Conservation (phyloP, 1,140 invertebrate genomes). For the Lucilia cuprina region DNA sequence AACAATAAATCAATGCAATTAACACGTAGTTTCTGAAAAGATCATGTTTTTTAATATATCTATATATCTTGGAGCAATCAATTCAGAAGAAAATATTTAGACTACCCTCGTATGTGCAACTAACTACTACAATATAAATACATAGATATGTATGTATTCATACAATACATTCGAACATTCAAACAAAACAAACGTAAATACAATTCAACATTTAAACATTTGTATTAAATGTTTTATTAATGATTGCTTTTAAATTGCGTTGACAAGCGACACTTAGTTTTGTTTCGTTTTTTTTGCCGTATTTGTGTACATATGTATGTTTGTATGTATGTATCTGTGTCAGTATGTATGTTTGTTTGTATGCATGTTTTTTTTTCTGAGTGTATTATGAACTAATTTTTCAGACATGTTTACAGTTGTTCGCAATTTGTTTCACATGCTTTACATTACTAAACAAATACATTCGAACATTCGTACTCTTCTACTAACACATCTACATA, state of each 20-base stretch:
- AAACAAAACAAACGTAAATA: not conserved
- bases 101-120: no score
- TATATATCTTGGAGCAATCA: no score
- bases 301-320: not conserved
- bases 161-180: not conserved
- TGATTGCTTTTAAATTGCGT: constrained; percentile 35
- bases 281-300: not conserved
- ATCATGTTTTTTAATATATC: no score
- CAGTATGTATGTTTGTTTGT: not conserved
- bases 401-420: constrained; percentile 35
- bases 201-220: constrained; percentile 23
- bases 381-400: constrained; percentile 35
- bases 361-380: not conserved
- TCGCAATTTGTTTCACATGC: constrained; percentile 35
- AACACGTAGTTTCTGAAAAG: no score
- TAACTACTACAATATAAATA: no score
- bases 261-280: constrained; percentile 32
- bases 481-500: not conserved
- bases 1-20: no score
- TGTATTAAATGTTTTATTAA: constrained; percentile 35
- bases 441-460: constrained; percentile 33
- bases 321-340: not conserved
- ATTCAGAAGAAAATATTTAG: no score
- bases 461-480: not conserved
- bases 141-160: not conserved